These are phyloP conservation scores for Sycophila sp. DNA, from an alignment of 1,140 invertebrate genomes.

Conservation along the genomic window DNA sequence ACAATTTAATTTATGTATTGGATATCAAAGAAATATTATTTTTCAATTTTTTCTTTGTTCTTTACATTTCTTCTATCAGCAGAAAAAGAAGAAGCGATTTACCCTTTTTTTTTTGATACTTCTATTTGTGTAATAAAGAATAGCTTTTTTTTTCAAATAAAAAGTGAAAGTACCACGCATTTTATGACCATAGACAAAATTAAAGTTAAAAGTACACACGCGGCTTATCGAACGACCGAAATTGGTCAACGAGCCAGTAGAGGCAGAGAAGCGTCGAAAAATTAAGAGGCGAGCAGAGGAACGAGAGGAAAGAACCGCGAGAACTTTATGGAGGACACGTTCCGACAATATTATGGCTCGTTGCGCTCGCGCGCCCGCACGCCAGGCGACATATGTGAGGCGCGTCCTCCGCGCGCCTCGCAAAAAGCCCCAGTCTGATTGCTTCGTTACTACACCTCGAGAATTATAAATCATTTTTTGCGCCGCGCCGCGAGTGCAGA, in stretches of 20 bases:
- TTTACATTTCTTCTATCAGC: no score
- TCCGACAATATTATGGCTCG: constrained; percentile 33
- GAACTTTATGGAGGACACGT: constrained; percentile 21
- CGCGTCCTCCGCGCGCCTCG: neutral
- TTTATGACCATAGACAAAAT: no score
- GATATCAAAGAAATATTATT: no score
- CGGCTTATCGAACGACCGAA: no score
- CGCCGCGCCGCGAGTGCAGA: neutral
- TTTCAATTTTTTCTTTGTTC: no score
- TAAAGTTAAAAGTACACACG: no score
- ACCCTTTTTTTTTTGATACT: no score
- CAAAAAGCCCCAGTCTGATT: constrained; percentile 27
- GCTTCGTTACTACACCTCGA: constrained; percentile 34
- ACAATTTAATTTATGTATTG: no score
- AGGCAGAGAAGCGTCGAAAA: neutral
- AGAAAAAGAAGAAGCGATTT: no score
- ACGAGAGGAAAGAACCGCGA: neutral
- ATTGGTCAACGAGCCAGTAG: neutral
- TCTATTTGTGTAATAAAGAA: no score
- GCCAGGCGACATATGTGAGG: constrained; percentile 4
- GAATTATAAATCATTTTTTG: constrained; percentile 36
- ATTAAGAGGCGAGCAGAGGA: neutral
- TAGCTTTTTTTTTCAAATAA: no score
- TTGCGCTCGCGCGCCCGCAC: neutral
- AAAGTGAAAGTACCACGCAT: no score